A percentile compares a stretch with the other conserved stretches of the same genome.
phyloP scores from a whole-genome alignment of 2,888 invertebrate species.

The Shargacucullia verbasci region DNA sequence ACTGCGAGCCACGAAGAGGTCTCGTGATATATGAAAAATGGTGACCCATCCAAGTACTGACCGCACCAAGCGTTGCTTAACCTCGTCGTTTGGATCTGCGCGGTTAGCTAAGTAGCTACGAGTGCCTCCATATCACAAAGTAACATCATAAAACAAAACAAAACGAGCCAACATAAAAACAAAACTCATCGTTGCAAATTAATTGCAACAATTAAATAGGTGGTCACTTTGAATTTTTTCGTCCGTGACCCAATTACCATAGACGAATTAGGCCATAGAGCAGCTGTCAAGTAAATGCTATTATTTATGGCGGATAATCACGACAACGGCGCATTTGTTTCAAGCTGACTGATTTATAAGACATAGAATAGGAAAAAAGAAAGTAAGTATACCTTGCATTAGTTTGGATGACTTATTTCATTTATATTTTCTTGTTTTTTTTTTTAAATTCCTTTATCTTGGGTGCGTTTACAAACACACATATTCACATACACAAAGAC shows the following conservation, averaged over 20 bases:
- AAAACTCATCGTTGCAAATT: constrained; percentile 43
- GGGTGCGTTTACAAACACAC: no score
- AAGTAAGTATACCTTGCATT: no score
- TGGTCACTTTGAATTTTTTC: constrained; percentile 44
- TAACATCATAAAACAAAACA: background rate
- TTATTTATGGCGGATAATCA: constrained; percentile 43
- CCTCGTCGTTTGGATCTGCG: no score
- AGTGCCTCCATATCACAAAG: background rate
- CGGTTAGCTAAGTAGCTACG: no score
- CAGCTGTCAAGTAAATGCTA: constrained; percentile 15
- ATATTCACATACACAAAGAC: no score
- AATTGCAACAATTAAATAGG: constrained; percentile 57
- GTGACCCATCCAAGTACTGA: no score
- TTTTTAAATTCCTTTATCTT: no score
- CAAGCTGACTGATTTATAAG: constrained; percentile 28
- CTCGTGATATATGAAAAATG: no score
- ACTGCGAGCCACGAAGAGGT: no score
- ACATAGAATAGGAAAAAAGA: background rate
- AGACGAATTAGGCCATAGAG: constrained; percentile 33
- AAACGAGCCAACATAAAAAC: background rate
- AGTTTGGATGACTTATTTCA: no score
- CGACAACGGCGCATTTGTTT: constrained; percentile 31
- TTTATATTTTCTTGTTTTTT: no score
- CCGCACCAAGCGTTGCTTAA: no score
- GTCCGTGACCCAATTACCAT: constrained; percentile 55